Base-by-base conservation (phyloP, 2,113 vertebrate genomes). In the Campylorhamphus procurvoides region DNA sequence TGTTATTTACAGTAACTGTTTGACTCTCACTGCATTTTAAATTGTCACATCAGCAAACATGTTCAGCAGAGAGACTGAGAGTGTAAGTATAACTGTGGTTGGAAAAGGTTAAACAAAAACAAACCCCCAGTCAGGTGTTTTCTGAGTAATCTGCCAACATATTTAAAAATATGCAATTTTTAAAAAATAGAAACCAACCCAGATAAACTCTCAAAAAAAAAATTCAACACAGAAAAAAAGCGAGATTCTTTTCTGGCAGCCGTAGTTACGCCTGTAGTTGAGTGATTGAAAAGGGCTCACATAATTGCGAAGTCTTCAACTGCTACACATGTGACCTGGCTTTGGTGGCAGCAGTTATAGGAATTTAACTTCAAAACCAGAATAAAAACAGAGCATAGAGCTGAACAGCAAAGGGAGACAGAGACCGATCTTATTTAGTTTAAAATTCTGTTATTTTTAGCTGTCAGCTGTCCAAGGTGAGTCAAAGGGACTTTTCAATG, bases 221-320 rank as follows among this genome's bases (percentile, higher is more conserved):
- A 42, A 42, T 42, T 42, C 40, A 42, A 42, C 40, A 42, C 40
- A 42, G 40, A 42, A 42, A 44, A 12, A 22, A n/a, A n/a, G 37
- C 37, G 37, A 37, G 37, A 37, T 40, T 40, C 40, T 40, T 40
- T 86, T 47, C 39, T 81, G 50, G 64, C 49, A 87, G 52, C 42
- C 0, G 1, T 39, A 67, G 42, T 84, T 83, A 86, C 0, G 7
- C 7, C 31, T 80, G 58, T 27, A 60, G 37, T 4, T 69, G 60
- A 7, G 10, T 39, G 19, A 78, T 2, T 75, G 74, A 67, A 87
- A 90, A 87, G 83, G 23, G 1, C 52, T 91, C 49, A 35, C 50
- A 82, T 77, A 94, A 96, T 92, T 72, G 85, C 59, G 71, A 49
- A 72, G 63, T 76, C 87, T 87, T 74, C 71, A 94, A 91, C 76